Percentiles rank a stretch among this genome's conserved stretches.
These are phyloP conservation scores for Sebastes taczanowskii DNA, from an alignment of 2,797 vertebrate genomes.

Conservation along the genomic window DNA sequence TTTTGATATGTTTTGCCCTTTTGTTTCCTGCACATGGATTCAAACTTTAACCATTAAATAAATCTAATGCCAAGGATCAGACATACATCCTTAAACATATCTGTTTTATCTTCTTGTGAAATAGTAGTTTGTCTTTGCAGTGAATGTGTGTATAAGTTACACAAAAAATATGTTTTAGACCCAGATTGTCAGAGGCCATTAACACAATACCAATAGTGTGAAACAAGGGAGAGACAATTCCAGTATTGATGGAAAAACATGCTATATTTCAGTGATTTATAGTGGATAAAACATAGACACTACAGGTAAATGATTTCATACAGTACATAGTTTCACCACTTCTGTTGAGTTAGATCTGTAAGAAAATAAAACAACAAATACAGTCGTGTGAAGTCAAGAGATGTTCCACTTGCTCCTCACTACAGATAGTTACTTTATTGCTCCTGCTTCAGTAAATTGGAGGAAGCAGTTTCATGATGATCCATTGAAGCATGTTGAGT, in stretches of 20 bases:
- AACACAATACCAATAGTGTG: background rate
- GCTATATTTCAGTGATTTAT: no score
- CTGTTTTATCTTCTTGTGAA: no score
- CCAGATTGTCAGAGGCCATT: background rate
- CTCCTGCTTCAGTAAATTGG: background rate
- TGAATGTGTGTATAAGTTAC: background rate
- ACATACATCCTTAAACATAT: background rate
- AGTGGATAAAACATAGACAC: background rate
- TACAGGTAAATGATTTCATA: background rate
- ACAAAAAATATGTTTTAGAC: background rate
- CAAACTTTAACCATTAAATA: background rate
- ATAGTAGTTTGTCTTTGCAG: background rate
- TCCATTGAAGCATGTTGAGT: constrained; percentile 36
- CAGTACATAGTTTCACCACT: background rate
- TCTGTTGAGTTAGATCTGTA: no score
- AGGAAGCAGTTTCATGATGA: background rate
- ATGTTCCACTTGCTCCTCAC: no score
- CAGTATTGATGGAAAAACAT: no score
- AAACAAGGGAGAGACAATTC: background rate
- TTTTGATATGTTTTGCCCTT: background rate
- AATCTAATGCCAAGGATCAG: background rate
- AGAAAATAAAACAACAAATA: no score
- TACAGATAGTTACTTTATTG: no score
- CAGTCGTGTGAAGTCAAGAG: no score
- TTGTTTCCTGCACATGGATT: background rate